A percentile compares a stretch with the other conserved stretches of the same genome.
These are phyloP conservation scores for Theocolax elegans DNA, from an alignment of 1,140 invertebrate species.

Conservation along the genomic window DNA sequence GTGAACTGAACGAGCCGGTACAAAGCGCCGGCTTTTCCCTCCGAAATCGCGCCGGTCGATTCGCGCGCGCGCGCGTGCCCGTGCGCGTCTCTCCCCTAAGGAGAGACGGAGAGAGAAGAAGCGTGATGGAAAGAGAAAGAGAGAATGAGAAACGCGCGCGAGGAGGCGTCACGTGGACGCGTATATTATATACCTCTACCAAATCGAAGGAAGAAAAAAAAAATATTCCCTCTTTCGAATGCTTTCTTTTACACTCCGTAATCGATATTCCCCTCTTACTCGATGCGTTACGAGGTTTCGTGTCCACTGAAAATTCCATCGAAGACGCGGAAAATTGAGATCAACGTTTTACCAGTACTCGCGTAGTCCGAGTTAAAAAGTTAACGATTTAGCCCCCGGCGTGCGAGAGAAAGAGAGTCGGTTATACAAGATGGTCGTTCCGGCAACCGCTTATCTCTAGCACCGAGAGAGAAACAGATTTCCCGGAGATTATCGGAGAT, in stretches of 20 bases:
- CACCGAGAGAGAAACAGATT: too few species aligned
- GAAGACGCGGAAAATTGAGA: too few species aligned
- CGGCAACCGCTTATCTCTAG: too few species aligned
- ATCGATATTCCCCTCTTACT: conserved; percentile 30
- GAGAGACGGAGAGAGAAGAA: background rate
- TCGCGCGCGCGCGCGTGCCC: conserved; percentile 2
- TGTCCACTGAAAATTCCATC: too few species aligned
- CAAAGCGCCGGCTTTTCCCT: conserved; percentile 21
- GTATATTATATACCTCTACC: too few species aligned
- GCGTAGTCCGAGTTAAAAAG: too few species aligned
- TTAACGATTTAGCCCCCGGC: too few species aligned
- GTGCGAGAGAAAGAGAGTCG: too few species aligned
- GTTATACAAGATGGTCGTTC: too few species aligned
- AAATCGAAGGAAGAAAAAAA: background rate
- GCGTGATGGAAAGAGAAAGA: background rate
- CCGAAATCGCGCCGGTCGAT: conserved; percentile 40
- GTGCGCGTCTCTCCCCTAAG: background rate
- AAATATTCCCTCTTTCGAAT: conserved; percentile 38
- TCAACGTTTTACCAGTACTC: too few species aligned
- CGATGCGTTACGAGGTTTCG: too few species aligned
- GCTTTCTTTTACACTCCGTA: conserved; percentile 25
- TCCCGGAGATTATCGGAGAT: conserved; percentile 37
- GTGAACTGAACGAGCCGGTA: too few species aligned
- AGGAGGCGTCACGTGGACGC: conserved; percentile 26
- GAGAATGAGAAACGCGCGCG: conserved; percentile 9